Evolutionary conservation across 2,888 invertebrate species (phyloP), one percentile per base, ranked within the genome.

Genomic region (Himalopsyche anomala): DNA sequence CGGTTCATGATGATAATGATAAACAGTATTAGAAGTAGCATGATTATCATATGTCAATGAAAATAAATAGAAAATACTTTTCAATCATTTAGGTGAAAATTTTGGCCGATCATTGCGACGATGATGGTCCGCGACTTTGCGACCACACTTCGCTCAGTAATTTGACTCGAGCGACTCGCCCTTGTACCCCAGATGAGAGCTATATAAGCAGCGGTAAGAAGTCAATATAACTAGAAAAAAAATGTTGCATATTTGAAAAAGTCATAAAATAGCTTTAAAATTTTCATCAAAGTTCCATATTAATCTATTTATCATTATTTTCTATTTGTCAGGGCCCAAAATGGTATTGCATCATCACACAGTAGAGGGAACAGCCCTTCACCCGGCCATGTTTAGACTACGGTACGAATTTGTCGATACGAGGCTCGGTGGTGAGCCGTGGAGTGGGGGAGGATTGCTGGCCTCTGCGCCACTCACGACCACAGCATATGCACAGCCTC

Each of bases 331-430:
- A 90, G 94, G 94, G 42, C 90, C 91, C n/a, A 91, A 90, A 85
- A 90, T 94, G 86, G 90, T 92, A 8, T 89, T 94, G 19, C 92
- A 93, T 90, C 95, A 95, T 91, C 91, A 94, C 92, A 92, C 94
- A 87, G 91, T 95, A 91, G 94, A 94, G 82, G 96, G 97, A 55
- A 97, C 97, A 1, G 97, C 97, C 2, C 94, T 97, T 17, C 96
- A 97, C 90, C 97, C 96, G 5, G 95, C 96, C 4, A 93, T 94
- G 11, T 96, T 96, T 90, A 92, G 94, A 84, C 90, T 96, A 81
- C 96, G 96, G 89, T 97, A 97, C 91, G 97, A 97, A 91, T 97
- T 97, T 90, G 95, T 97, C 38, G 97, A 97, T 90, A 97, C 97
- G 3, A 93, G 96, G 69, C 94, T 96, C 87, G 96, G 95, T 51